A percentile compares a stretch with the other conserved stretches of the same genome.
Evolutionary conservation across 2,888 invertebrate species (phyloP).

Genomic region (Drosophila anceps): DNA sequence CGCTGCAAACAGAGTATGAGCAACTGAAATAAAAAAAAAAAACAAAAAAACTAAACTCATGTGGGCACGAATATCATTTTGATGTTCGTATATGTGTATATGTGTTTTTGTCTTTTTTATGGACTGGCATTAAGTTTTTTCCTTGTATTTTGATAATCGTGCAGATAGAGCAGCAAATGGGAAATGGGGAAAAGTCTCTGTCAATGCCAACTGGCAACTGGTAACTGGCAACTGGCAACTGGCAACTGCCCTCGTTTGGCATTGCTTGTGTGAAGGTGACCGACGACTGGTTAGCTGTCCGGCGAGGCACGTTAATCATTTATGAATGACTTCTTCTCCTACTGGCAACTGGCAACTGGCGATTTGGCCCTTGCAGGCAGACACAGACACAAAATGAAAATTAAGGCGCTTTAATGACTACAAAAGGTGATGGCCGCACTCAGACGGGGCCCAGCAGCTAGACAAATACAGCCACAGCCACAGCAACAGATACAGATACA

Average conservation of each 20-base stretch:
- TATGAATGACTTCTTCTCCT: constrained; percentile 64
- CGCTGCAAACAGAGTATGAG: background rate
- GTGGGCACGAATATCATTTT: constrained; percentile 56
- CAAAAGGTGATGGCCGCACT: constrained; percentile 56
- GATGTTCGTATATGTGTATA: constrained; percentile 26
- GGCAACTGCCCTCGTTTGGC: constrained; percentile 36
- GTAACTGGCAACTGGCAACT: constrained; percentile 2
- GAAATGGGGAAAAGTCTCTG: constrained; percentile 45
- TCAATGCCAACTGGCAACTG: constrained; percentile 13
- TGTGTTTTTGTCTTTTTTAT: constrained; percentile 32
- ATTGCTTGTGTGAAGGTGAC: constrained; percentile 46
- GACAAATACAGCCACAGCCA: constrained; percentile 12
- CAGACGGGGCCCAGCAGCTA: constrained; percentile 16
- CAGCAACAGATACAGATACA: constrained; percentile 3
- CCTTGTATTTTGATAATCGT: constrained; percentile 49
- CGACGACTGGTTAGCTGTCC: constrained; percentile 16
- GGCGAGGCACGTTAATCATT: constrained; percentile 66
- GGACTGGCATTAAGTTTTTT: constrained; percentile 34
- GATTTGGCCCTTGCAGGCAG: constrained; percentile 35
- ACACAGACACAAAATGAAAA: constrained; percentile 42
- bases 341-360: constrained; percentile 10
- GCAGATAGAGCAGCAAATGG: constrained; percentile 40
- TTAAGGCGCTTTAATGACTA: constrained; percentile 68
- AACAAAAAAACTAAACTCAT: constrained; percentile 44
- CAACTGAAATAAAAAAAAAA: background rate